Conservation (phyloP, 1,140 invertebrate species). For the Hirudo medicinalis region DNA sequence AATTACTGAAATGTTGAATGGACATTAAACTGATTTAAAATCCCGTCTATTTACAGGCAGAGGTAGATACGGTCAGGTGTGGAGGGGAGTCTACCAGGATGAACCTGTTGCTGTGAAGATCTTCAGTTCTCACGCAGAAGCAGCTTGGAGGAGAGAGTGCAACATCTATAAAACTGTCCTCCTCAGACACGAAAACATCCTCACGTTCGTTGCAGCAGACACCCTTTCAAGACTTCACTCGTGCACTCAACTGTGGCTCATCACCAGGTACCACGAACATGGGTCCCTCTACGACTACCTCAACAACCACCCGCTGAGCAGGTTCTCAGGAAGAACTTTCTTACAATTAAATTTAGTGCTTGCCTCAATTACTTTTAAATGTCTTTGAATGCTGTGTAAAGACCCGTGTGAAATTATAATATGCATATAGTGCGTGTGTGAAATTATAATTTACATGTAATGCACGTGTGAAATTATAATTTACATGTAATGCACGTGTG, state of each 20-base stretch:
- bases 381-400: too few relatives aligned
- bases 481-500: too few relatives aligned
- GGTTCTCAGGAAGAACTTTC: background rate
- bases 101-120: conserved; percentile 82
- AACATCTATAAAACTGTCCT: conserved; percentile 78
- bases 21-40: background rate
- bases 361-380: too few relatives aligned
- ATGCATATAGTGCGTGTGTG: too few relatives aligned
- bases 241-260: conserved; percentile 60
- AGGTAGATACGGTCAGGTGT: conserved; percentile 77
- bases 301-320: conserved; percentile 12
- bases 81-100: conserved; percentile 69
- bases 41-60: conserved; percentile 49
- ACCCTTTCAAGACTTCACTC: conserved; percentile 49
- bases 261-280: conserved; percentile 80
- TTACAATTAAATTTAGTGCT: background rate
- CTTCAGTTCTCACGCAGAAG: conserved; percentile 73
- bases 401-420: too few relatives aligned
- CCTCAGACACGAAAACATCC: conserved; percentile 80
- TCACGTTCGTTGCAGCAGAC: conserved; percentile 46
- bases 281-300: conserved; percentile 80
- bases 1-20: background rate
- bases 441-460: too few relatives aligned
- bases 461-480: too few relatives aligned
- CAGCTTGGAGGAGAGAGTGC: conserved; percentile 73